A percentile compares a stretch with the other conserved stretches of the same genome.
phyloP scores from a whole-genome alignment of 1,140 invertebrate genomes.

The Bombyx mandarina region DNA sequence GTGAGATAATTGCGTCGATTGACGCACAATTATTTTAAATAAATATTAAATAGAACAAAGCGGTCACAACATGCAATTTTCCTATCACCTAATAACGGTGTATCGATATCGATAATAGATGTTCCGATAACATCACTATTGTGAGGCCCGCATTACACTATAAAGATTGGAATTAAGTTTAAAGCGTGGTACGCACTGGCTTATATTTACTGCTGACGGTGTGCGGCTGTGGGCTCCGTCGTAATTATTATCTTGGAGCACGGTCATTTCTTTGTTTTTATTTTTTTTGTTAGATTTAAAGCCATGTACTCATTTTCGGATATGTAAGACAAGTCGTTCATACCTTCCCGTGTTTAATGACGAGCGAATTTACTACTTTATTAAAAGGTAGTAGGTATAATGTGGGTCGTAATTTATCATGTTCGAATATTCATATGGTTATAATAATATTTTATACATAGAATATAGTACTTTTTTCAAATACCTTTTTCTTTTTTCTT shows the following conservation, averaged over 20 bases:
- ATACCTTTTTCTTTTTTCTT: no score
- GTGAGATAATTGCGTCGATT: no score
- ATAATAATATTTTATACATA: no score
- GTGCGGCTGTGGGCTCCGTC: slow-evolving; percentile 29
- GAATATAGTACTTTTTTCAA: no score
- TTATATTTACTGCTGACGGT: slow-evolving; percentile 57
- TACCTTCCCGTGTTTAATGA: no score
- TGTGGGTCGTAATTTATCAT: not conserved
- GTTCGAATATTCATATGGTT: no score
- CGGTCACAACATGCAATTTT: slow-evolving; percentile 18
- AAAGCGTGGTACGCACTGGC: slow-evolving; percentile 39
- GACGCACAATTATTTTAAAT: no score
- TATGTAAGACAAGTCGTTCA: no score
- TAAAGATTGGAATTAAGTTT: slow-evolving; percentile 67
- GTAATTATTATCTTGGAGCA: slow-evolving; percentile 48
- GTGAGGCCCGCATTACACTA: slow-evolving; percentile 41
- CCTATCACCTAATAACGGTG: slow-evolving; percentile 25
- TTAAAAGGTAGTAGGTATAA: not conserved
- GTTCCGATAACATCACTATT: slow-evolving; percentile 43
- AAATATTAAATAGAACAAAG: slow-evolving; percentile 6
- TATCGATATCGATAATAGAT: slow-evolving; percentile 51
- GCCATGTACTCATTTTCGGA: no score
- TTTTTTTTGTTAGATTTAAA: slow-evolving; percentile 23
- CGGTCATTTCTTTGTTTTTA: slow-evolving; percentile 36
- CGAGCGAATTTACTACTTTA: no score